Base-by-base conservation (phyloP, 2,797 vertebrate genomes). In the Gambusia yucatana region DNA sequence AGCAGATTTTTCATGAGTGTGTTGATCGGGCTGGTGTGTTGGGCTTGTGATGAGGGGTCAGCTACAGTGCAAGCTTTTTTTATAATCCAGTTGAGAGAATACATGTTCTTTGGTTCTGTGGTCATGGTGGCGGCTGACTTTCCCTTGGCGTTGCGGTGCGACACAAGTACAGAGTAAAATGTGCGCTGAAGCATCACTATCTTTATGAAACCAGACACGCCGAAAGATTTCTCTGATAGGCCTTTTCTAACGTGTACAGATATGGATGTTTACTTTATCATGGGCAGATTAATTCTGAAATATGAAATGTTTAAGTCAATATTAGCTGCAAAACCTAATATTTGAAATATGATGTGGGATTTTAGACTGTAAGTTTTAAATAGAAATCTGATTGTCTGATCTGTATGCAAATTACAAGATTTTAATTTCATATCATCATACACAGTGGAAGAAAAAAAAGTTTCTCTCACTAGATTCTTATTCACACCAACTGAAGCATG, bases 1-100 rank as follows among this genome's bases (percentile, higher is more conserved):
- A 82, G 86, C 84, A 89, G 84, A 89, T 87, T 90, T 82, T 83
- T 44, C 86, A 79, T 63, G 77, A 86, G 77, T 78, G 82, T 87
- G 87, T 87, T 81, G 77, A 87, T 84, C 81, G 85, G 77, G 71
- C 47, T 67, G 70, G 80, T 72, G 79, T 80, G 76, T 69, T 33
- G 81, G 63, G 82, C 86, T 79, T 57, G 72, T 50, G 74, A 87
- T 65, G 79, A 87, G 79, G 80, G 88, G 85, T 93, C 90, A 91
- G 82, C 76, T 33, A 61, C 82, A 86, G 87, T 84, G 77, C 82
- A 84, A 74, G 79, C 77, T 63, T 72, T 82, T 43, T 73, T 74
- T 84, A 81, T 75, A 75, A 84, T 78, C 61, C 33, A 82, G 69
- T 73, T 80, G 80, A 87, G 77, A 82, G 30, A 33, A 63, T 63